phyloP scores from a whole-genome alignment of 1,140 invertebrate species.

The Yoshiicerus persimilis region DNA sequence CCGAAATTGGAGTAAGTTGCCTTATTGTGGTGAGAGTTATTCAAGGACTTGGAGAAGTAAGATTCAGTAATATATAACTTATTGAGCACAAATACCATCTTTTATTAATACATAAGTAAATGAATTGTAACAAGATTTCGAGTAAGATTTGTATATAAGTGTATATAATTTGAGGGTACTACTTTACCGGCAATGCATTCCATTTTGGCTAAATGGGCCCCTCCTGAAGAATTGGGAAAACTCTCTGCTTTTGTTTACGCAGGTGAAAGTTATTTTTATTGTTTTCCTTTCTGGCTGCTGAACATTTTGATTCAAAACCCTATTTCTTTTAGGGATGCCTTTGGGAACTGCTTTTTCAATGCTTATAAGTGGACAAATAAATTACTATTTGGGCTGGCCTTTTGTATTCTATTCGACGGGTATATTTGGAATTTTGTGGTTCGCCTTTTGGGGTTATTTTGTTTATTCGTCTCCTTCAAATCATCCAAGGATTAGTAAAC shows the following conservation, averaged over 20 bases:
- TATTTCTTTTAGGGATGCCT: conserved; percentile 63
- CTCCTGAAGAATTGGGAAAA: conserved; percentile 52
- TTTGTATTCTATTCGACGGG: conserved; percentile 73
- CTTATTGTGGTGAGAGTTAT: conserved; percentile 69
- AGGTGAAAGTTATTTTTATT: conserved; percentile 29
- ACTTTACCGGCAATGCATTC: conserved; percentile 49
- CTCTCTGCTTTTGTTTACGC: conserved; percentile 44
- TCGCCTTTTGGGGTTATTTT: conserved; percentile 71
- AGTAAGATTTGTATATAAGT: not conserved
- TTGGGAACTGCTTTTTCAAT: conserved; percentile 76
- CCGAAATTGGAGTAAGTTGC: conserved; percentile 53
- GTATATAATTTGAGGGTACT: conserved; percentile 45
- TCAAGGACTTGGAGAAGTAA: conserved; percentile 78
- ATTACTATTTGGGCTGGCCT: conserved; percentile 68
- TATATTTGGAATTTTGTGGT: conserved; percentile 59
- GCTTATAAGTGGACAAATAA: conserved; percentile 66
- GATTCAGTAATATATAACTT: not conserved
- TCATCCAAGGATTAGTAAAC: conserved; percentile 73
- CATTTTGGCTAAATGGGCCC: conserved; percentile 51
- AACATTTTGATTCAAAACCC: not conserved
- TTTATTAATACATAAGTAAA: not conserved
- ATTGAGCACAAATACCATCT: not conserved
- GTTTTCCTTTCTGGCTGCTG: not conserved
- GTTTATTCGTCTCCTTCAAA: conserved; percentile 73
- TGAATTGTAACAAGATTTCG: not conserved